Conservation (phyloP, 2,888 invertebrate genomes). For the Rhagonycha fulva region DNA sequence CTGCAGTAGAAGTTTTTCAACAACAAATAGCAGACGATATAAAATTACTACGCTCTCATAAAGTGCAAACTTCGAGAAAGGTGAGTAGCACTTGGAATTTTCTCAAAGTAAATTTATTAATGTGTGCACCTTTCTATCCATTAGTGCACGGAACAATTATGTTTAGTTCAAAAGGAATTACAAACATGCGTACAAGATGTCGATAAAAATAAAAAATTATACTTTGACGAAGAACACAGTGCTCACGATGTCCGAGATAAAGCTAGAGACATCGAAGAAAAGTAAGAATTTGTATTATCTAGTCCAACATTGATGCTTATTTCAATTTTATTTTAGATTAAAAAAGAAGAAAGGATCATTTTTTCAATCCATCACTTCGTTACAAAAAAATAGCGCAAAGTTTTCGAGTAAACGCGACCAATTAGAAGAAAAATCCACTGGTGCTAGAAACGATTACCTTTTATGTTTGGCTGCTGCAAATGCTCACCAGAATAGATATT, state of each 20-base stretch:
- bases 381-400: slow-evolving; percentile 97
- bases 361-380: slow-evolving; percentile 92
- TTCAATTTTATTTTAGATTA: slow-evolving; percentile 62
- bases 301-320: background rate
- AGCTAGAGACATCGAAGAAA: slow-evolving; percentile 93
- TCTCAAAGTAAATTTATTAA: background rate
- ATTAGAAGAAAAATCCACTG: slow-evolving; percentile 91
- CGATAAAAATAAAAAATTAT: slow-evolving; percentile 91
- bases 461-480: slow-evolving; percentile 90
- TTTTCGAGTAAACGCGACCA: slow-evolving; percentile 89
- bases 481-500: slow-evolving; percentile 85
- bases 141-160: slow-evolving; percentile 80
- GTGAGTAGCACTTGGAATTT: slow-evolving; percentile 52
- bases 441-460: slow-evolving; percentile 92
- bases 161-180: slow-evolving; percentile 87
- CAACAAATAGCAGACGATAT: slow-evolving; percentile 94
- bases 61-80: slow-evolving; percentile 81
- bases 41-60: slow-evolving; percentile 81
- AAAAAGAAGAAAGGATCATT: slow-evolving; percentile 96
- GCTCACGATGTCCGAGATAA: slow-evolving; percentile 95
- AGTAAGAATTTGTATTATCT: slow-evolving; percentile 58
- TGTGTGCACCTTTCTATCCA: background rate
- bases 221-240: slow-evolving; percentile 94
- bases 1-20: slow-evolving; percentile 93
- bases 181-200: slow-evolving; percentile 86